Evolutionary conservation across 2,888 invertebrate genomes (phyloP).

Genomic region (Leptogaster cylindrica): DNA sequence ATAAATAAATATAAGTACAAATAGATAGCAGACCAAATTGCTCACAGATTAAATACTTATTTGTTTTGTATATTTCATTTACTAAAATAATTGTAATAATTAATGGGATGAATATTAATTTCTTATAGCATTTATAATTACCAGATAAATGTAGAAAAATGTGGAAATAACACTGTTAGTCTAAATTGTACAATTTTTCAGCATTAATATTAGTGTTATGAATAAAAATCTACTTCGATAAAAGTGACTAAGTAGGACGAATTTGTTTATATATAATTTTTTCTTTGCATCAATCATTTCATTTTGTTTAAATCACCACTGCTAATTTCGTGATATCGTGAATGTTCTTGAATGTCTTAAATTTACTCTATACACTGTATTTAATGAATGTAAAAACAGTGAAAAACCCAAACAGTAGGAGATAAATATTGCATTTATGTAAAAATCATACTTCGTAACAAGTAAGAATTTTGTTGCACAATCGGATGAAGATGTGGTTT

Average conservation of each 20-base stretch:
- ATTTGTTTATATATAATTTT: slow-evolving; percentile 4
- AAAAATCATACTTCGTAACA: slow-evolving; percentile 37
- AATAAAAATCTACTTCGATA: slow-evolving; percentile 24
- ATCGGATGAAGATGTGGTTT: slow-evolving; percentile 6
- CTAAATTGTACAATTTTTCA: slow-evolving; percentile 11
- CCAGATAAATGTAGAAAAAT: not conserved
- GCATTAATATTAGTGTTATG: slow-evolving; percentile 4
- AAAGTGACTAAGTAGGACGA: slow-evolving; percentile 29
- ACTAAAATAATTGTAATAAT: no score
- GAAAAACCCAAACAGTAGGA: slow-evolving; percentile 37
- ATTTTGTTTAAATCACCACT: not conserved
- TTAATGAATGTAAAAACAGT: slow-evolving; percentile 27
- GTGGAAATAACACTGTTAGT: slow-evolving; percentile 5
- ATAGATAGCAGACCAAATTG: no score
- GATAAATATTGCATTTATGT: slow-evolving; percentile 41
- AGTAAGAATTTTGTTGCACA: slow-evolving; percentile 28
- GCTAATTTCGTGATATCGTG: slow-evolving; percentile 4
- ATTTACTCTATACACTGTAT: slow-evolving; percentile 13
- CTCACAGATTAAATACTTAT: no score
- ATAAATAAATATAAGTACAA: no score
- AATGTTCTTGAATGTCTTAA: slow-evolving; percentile 4
- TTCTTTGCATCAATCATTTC: no score
- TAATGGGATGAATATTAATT: slow-evolving; percentile 3
- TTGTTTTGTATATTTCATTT: no score
- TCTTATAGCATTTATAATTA: slow-evolving; percentile 2